Evolutionary conservation across 2,797 vertebrate species (phyloP).

Genomic region (Falco rusticolus): DNA sequence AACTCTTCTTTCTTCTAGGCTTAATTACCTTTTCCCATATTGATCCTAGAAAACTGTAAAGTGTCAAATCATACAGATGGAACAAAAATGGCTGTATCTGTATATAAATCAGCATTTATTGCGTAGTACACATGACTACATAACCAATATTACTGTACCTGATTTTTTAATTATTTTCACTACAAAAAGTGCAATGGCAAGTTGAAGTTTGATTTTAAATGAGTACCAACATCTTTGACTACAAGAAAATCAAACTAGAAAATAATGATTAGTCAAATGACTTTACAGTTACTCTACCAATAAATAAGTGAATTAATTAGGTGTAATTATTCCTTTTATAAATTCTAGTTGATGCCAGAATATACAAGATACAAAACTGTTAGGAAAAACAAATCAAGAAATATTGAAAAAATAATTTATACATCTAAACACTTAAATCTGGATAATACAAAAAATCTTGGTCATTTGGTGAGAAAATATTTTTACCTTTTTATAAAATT

Average conservation of each 20-base stretch:
- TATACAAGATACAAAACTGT: not conserved
- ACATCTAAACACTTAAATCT: not conserved
- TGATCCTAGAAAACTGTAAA: not conserved
- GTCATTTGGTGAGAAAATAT: not conserved
- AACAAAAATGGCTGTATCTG: not conserved
- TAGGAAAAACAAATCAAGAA: not conserved
- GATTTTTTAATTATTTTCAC: not conserved
- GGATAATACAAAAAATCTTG: not conserved
- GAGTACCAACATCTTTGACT: not conserved
- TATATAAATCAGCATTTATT: not conserved
- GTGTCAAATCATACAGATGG: not conserved
- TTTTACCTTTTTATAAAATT: not conserved
- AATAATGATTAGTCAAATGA: not conserved
- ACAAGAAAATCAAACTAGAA: not conserved
- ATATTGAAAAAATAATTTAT: not conserved
- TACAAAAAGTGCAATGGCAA: not conserved
- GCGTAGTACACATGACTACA: not conserved
- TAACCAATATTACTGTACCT: not conserved
- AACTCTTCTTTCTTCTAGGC: not conserved
- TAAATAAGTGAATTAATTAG: not conserved
- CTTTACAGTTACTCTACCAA: not conserved
- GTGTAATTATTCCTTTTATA: not conserved
- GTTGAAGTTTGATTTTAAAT: not conserved
- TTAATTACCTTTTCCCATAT: not conserved
- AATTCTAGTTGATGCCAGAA: not conserved